Evolutionary conservation across 2,797 vertebrate genomes (phyloP), one percentile per base, ranked within the genome.

Genomic region (Merluccius polli): DNA sequence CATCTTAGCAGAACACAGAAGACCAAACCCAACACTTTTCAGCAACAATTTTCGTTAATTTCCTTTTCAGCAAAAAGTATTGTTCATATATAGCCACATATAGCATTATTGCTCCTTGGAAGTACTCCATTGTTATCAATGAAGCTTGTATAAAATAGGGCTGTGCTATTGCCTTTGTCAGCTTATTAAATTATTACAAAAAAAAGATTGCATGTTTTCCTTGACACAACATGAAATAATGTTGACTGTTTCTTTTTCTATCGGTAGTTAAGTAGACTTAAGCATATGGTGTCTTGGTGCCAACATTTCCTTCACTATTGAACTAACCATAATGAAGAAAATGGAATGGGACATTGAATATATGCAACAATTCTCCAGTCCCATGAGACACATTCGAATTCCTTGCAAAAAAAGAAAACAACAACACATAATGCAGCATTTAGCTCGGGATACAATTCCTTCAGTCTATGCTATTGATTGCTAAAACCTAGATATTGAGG

Each of bases 401-500:
- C 65, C 68, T 16, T 29, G 41, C 73, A 75, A 30, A 78, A 78
- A 65, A 76, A 71, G 73, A 68, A 72, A 38, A 73, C 72, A 88
- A 80, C 69, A 72, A 33, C 70, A 30, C 18, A 48, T 38, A 48
- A 63, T 73, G 59, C 59, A 31, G 72, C 73, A 83, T 79, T 79
- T 75, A 78, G 75, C 67, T 74, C 29, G 52, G 71, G 67, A 38
- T 59, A 70, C 52, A 70, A 75, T 33, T 33, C 59, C 11, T 32
- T n/a, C 44, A 36, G 38, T 16, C 65, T 41, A 73, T 84, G 77
- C 76, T 72, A 74, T 38, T 44, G 35, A 72, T 24, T 38, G 2
- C 36, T 44, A 36, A 74, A 82, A 32, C 70, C 74, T 33, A 68
- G 52, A 78, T 67, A 72, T 41, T 41, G 41, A 73, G 59, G 70